phyloP scores from a whole-genome alignment of 2,797 vertebrate genomes.

The Danio jaintianensis region DNA sequence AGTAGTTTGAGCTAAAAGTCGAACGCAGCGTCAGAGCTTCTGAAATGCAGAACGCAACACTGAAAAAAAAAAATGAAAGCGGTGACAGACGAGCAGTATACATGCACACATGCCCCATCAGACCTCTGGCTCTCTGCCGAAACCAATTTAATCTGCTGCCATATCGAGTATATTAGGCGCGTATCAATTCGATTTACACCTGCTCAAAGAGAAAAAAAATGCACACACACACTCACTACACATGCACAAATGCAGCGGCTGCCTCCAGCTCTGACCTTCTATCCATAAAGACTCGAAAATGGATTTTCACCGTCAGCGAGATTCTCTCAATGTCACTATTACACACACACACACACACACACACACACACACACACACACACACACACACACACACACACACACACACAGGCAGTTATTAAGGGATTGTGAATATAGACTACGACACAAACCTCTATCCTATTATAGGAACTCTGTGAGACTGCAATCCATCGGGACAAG shows the following conservation, averaged over 20 bases:
- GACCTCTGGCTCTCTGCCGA: constrained; percentile 15
- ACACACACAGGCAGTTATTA: constrained; percentile 40
- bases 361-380: no score
- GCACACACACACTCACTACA: no score
- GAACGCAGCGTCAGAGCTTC: no score
- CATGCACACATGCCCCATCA: neutral
- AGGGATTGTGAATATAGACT: constrained; percentile 46
- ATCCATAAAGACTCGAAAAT: constrained; percentile 37
- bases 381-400: no score
- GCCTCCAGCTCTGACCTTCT: constrained; percentile 28
- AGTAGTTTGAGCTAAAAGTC: no score
- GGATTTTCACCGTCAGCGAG: constrained; percentile 37
- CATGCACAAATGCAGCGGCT: constrained; percentile 11
- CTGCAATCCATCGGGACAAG: constrained; percentile 32
- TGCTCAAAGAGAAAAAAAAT: constrained; percentile 3
- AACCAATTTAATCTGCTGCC: constrained; percentile 30
- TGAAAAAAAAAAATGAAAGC: neutral
- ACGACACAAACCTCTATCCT: constrained; percentile 39
- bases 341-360: no score
- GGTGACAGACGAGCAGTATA: constrained; percentile 7
- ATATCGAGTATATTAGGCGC: constrained; percentile 12
- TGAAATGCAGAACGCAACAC: neutral
- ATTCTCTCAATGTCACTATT: constrained; percentile 27
- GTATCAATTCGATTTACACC: constrained; percentile 44
- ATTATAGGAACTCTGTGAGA: constrained; percentile 48